Evolutionary conservation across 2,888 invertebrate species (phyloP), one percentile per base, ranked within the genome.

Genomic region (Theretra japonica): DNA sequence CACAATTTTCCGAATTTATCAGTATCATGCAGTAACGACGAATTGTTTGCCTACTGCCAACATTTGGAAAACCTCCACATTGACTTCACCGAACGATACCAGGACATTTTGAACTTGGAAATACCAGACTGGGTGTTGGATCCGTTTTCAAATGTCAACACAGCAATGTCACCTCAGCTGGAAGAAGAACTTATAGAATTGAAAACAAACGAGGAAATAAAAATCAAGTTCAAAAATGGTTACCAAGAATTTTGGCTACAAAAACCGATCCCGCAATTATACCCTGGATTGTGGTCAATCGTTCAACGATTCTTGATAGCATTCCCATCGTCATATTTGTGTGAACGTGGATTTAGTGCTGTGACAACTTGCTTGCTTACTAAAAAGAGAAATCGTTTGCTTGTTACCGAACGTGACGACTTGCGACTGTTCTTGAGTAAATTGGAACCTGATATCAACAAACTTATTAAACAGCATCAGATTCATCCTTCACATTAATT

Each of bases 91-190:
- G 72, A 72, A 73, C 60, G 74, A 71, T 77, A 41, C 73, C 74
- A 80, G 73, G 75, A 77, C 73, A 78, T 73, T 71, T 72, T 74
- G 71, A 76, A 33, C 74, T 75, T 76, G 73, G 75, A 76, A 72
- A 77, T 81, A 76, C 76, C 75, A 77, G 76, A 78, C 72, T 77
- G 74, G 77, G 75, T 78, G 74, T 79, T 76, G 60, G 75, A 79
- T 77, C 76, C 74, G 19, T 78, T 78, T 79, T 79, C 74, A 79
- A 79, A 80, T 74, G 73, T 75, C 77, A 75, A 76, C 77, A 77
- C 70, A 77, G 78, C 75, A 78, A 74, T 76, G 41, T 78, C 74
- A 79, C 60, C 72, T 23, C 74, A 76, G 72, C 70, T 77, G 72
- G 75, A 77, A 78, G 75, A 79, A 76, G 73, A 79, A 75, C 75